Base-by-base conservation (phyloP, 1,140 invertebrate species). In the Drosophila micromelanica region DNA sequence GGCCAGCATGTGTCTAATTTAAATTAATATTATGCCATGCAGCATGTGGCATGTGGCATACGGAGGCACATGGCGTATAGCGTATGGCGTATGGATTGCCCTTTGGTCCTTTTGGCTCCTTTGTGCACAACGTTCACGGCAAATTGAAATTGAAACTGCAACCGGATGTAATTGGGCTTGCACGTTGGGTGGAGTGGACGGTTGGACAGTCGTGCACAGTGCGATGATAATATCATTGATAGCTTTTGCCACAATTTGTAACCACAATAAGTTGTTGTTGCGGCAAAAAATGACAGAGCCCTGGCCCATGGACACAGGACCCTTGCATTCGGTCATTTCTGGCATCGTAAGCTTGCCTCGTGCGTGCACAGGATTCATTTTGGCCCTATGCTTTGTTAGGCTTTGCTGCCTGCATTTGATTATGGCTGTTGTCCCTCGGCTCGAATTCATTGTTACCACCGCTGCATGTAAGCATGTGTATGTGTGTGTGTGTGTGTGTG, bases 111-210 rank as follows among this genome's bases (percentile, higher is more conserved):
- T 27, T 6, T n/a, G 40, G 54, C 13, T 62, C 37, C 56, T 40
- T 63, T 71, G 51, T 64, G 40, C 59, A 23, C 32, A 43, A 17
- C 17, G 69, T 69, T 32, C 68, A 79, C 49, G 75, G 76, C 76
- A 87, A 87, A 87, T 89, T 87, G 82, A 87, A 87, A 87, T 87
- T 89, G 84, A 89, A 87, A 87, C 82, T 87, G 80, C 82, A 87
- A 89, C 82, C 82, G 82, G 82, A 87, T 89, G 84, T 87, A 87
- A 87, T 87, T 89, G 82, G 80, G 82, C 84, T 73, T 89, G 84
- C 82, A 78, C 84, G 76, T 65, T 65, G 68, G 73, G 49, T 43
- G 68, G 56, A 61, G 32, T 42, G 54, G 37, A 55, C 60, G 42
- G 52, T 43, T 56, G 9, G 40, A 27, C 57, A 37, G 60, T 57